A percentile compares a stretch with the other conserved stretches of the same genome.
Conservation (phyloP, 1,140 invertebrate species). For the Maconellicoccus hirsutus region DNA sequence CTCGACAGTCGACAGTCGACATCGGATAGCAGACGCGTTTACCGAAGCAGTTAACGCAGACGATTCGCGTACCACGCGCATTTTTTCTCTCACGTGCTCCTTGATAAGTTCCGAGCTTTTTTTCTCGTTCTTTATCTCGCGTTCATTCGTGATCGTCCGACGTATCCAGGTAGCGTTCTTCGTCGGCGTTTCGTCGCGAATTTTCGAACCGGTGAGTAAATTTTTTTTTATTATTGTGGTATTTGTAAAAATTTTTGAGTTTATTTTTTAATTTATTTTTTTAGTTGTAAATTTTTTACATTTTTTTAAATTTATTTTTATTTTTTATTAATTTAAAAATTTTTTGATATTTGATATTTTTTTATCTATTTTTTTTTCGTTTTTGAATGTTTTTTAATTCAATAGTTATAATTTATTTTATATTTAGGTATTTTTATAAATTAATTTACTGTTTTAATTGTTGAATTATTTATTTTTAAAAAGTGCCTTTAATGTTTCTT, state of each 20-base stretch:
- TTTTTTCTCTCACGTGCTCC: slow-evolving; percentile 22
- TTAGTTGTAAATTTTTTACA: background rate
- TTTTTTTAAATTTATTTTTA: no score
- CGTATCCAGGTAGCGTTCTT: background rate
- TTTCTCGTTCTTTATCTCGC: background rate
- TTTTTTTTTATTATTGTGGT: background rate
- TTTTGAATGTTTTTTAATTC: no score
- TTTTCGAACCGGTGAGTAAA: background rate
- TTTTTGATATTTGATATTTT: no score
- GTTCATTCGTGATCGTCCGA: background rate
- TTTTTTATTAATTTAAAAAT: no score
- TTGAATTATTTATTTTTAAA: no score
- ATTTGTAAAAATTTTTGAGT: no score
- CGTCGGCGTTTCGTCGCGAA: background rate
- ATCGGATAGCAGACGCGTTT: slow-evolving; percentile 14
- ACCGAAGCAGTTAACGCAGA: slow-evolving; percentile 18
- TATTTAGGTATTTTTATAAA: no score
- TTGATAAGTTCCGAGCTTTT: background rate
- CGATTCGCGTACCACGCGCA: slow-evolving; percentile 13
- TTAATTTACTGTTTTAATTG: no score
- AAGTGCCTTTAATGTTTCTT: no score
- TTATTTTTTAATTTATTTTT: background rate
- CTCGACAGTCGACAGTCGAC: slow-evolving; percentile 12
- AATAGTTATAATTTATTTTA: no score
- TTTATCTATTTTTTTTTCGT: no score